phyloP scores from a whole-genome alignment of 2,113 vertebrate species.

The Pseudopipra pipra region DNA sequence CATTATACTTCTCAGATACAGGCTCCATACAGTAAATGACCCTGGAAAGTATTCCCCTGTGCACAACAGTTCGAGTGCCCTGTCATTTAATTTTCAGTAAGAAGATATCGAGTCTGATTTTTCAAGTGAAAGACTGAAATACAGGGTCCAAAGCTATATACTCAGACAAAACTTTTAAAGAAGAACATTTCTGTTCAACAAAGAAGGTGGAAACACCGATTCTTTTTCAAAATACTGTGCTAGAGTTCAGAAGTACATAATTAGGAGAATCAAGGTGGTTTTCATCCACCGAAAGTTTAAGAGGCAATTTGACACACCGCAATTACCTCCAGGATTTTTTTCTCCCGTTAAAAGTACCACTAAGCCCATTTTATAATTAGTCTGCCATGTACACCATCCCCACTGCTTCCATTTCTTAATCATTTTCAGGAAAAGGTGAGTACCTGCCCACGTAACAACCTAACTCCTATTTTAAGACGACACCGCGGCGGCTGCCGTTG shows the following conservation, averaged over 20 bases:
- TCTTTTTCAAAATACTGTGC: not conserved
- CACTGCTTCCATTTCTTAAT: not conserved
- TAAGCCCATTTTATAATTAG: not conserved
- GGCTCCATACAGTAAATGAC: not conserved
- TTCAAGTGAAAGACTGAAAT: not conserved
- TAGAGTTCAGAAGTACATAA: not conserved
- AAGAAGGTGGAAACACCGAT: not conserved
- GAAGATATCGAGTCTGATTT: not conserved
- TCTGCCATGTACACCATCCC: not conserved
- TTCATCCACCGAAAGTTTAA: not conserved
- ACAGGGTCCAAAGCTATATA: not conserved
- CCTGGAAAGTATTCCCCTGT: not conserved
- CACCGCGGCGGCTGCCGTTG: accelerated
- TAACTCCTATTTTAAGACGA: not conserved
- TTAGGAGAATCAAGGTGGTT: not conserved
- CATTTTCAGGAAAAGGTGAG: not conserved
- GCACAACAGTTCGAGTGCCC: not conserved
- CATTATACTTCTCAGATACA: not conserved
- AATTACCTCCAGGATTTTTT: slow-evolving; percentile 6
- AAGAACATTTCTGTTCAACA: not conserved
- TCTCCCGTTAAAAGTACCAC: not conserved
- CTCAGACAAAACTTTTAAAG: not conserved
- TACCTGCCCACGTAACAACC: not conserved
- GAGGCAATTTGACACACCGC: not conserved
- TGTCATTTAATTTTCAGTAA: not conserved